Conservation (phyloP, 2,888 invertebrate species). For the Pyrgus malvae region DNA sequence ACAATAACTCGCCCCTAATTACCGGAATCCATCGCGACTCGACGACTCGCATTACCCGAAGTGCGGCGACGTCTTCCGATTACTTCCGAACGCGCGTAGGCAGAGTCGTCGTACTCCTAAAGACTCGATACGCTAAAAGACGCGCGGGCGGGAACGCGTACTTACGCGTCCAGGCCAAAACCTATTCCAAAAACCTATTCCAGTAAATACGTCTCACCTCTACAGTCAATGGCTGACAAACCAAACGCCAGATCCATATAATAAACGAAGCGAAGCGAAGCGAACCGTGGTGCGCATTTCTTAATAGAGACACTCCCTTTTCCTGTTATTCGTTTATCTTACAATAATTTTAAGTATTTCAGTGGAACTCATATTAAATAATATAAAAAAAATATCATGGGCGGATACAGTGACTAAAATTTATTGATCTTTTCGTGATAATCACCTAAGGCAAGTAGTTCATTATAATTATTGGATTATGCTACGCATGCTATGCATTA, state of each 20-base stretch:
- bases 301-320: conserved; percentile 32
- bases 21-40: too few species aligned
- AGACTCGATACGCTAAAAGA: too few species aligned
- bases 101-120: too few species aligned
- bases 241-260: conserved; percentile 18
- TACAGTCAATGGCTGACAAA: conserved; percentile 28
- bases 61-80: too few species aligned
- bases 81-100: too few species aligned
- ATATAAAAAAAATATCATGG: conserved; percentile 4
- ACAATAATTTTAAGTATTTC: neutral
- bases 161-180: too few species aligned
- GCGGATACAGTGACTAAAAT: conserved; percentile 6
- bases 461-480: neutral
- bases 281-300: conserved; percentile 5
- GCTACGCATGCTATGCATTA: neutral
- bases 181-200: too few species aligned
- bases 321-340: conserved; percentile 16
- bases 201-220: too few species aligned
- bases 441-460: conserved; percentile 13
- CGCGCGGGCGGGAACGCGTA: too few species aligned
- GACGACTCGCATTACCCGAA: too few species aligned
- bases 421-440: conserved; percentile 22
- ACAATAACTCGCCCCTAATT: too few species aligned
- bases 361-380: neutral
- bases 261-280: conserved; percentile 14